Evolutionary conservation across 2,888 invertebrate genomes (phyloP).

Genomic region (Tachina lurida): DNA sequence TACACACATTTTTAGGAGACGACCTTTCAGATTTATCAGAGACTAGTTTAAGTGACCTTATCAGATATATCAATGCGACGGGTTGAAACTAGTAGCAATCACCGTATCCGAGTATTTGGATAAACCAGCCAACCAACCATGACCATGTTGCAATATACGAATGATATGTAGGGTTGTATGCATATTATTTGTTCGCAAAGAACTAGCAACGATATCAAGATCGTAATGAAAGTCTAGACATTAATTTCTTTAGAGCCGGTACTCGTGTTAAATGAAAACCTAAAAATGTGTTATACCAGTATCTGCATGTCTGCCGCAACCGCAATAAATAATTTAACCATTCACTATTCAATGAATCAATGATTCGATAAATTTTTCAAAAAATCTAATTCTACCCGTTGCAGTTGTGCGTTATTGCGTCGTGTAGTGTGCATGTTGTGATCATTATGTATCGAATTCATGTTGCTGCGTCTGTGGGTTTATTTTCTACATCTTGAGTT

Average conservation of each 20-base stretch:
- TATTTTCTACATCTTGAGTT: conserved; percentile 18
- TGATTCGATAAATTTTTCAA: conserved; percentile 1
- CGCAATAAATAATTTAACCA: conserved; percentile 19
- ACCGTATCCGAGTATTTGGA: too few species aligned
- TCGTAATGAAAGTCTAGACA: conserved; percentile 1
- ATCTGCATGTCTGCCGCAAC: conserved; percentile 1
- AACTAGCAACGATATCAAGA: background rate
- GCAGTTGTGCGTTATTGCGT: background rate
- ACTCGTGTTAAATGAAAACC: conserved; percentile 26
- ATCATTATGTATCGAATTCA: conserved; percentile 40
- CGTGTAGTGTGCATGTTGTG: conserved; percentile 49
- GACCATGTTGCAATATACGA: too few species aligned
- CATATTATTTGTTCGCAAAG: background rate
- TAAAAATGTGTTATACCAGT: background rate
- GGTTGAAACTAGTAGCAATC: too few species aligned
- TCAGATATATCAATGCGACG: too few species aligned
- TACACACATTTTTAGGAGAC: too few species aligned
- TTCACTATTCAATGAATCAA: conserved; percentile 23
- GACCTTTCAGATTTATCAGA: too few species aligned
- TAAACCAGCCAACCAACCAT: too few species aligned
- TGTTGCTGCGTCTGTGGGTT: conserved; percentile 62
- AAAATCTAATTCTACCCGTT: conserved; percentile 4
- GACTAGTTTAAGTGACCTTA: too few species aligned
- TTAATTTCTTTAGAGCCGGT: background rate
- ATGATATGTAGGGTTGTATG: too few species aligned